These are phyloP conservation scores for Papilio elwesi DNA, from an alignment of 2,888 invertebrate species.

Conservation along the genomic window DNA sequence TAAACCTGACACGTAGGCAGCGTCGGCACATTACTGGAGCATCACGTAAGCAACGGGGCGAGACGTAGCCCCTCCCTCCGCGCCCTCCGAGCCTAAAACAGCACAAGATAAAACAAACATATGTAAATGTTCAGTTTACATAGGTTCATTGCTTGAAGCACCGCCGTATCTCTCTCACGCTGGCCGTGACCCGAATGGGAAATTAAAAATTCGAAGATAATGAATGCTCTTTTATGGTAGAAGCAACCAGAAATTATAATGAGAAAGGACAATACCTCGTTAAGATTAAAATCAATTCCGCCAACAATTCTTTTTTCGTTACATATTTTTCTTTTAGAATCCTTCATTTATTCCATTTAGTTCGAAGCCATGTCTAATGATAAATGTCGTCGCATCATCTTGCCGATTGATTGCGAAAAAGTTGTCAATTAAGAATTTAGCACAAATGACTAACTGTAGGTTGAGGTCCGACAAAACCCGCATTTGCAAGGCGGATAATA, in stretches of 20 bases:
- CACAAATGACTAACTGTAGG: no score
- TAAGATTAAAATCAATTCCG: constrained; percentile 18
- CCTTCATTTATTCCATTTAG: no score
- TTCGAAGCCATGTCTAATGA: no score
- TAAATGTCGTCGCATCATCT: no score
- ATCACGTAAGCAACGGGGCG: background rate
- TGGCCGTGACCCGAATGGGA: constrained; percentile 27
- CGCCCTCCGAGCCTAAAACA: background rate
- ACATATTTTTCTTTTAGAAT: background rate
- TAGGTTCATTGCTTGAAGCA: constrained; percentile 10
- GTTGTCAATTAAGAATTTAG: no score
- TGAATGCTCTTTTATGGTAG: background rate
- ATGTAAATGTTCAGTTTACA: constrained; percentile 34
- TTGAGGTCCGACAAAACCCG: no score
- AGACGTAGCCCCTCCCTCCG: background rate
- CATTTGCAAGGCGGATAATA: no score
- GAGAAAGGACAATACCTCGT: background rate
- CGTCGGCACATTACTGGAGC: background rate
- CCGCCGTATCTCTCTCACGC: constrained; percentile 13
- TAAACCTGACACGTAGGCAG: background rate
- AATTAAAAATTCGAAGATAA: constrained; percentile 14
- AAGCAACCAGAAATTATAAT: background rate
- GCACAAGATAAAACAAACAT: constrained; percentile 28
- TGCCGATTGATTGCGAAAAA: no score
- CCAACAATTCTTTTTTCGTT: background rate